Percentiles rank a stretch among this genome's conserved stretches.
Evolutionary conservation across 2,113 vertebrate species (phyloP).

Genomic region (Sitta europaea): DNA sequence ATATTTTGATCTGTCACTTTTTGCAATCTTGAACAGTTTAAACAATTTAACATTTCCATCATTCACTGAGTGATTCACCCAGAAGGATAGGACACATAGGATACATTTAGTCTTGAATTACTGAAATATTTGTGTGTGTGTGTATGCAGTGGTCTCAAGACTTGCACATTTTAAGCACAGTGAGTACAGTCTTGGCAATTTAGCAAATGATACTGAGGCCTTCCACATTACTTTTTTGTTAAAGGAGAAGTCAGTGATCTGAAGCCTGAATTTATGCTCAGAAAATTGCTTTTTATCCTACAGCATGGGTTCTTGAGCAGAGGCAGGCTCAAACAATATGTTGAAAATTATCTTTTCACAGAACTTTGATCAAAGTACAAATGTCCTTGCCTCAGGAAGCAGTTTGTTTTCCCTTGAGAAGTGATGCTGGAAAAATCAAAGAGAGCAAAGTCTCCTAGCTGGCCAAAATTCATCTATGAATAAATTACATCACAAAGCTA

Average conservation of each 20-base stretch:
- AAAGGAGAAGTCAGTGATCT: neutral
- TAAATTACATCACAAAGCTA: neutral
- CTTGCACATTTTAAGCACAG: neutral
- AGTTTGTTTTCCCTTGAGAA: neutral
- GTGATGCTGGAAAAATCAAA: neutral
- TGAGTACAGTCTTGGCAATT: neutral
- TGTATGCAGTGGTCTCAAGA: neutral
- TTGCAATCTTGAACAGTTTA: neutral
- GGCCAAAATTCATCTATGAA: neutral
- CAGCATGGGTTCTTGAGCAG: neutral
- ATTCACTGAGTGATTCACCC: slow-evolving; percentile 10
- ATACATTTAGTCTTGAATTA: slow-evolving; percentile 31
- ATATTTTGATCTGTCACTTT: neutral
- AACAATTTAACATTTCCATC: neutral
- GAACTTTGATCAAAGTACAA: slow-evolving; percentile 22
- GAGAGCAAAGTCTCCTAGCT: neutral
- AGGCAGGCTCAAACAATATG: neutral
- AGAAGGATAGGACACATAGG: slow-evolving; percentile 13
- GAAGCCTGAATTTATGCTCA: slow-evolving; percentile 1
- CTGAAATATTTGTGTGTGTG: slow-evolving; percentile 24
- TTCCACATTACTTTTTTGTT: neutral
- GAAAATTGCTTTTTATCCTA: slow-evolving; percentile 15
- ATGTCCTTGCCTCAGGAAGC: slow-evolving; percentile 16
- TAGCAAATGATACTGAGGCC: neutral
- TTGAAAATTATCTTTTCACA: slow-evolving; percentile 25